Percentiles rank a stretch among this genome's conserved stretches.
Evolutionary conservation across 2,797 vertebrate genomes (phyloP).

Genomic region (Pygocentrus nattereri): DNA sequence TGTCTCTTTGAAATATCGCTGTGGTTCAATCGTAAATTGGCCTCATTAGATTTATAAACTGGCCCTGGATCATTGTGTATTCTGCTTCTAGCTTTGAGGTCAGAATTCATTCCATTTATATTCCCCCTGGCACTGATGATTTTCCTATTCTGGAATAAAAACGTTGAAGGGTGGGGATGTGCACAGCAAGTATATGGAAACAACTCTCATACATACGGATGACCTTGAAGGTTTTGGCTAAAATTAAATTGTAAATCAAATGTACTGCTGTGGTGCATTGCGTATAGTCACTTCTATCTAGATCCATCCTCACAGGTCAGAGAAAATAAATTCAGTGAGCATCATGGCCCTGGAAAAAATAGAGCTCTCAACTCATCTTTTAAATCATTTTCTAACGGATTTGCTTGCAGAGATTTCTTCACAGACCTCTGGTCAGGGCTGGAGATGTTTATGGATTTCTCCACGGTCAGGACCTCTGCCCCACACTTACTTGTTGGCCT

Average conservation of each 20-base stretch:
- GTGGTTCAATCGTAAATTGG: not conserved
- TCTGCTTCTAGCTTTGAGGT: constrained; percentile 3
- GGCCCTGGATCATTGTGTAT: constrained; percentile 1
- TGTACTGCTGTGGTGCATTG: not conserved
- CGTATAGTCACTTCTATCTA: not conserved
- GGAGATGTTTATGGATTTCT: not conserved
- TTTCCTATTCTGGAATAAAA: constrained; percentile 12
- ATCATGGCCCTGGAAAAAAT: constrained; percentile 6
- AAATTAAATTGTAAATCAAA: constrained; percentile 8
- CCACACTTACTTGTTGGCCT: constrained; percentile 75
- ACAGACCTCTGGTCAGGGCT: not conserved
- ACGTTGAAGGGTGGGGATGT: not conserved
- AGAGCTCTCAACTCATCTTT: not conserved
- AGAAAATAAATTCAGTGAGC: not conserved
- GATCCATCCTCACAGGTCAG: not conserved
- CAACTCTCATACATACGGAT: not conserved
- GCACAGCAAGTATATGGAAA: not conserved
- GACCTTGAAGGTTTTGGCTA: not conserved
- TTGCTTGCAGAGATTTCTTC: constrained; percentile 17
- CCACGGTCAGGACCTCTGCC: not conserved
- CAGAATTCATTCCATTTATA: not conserved
- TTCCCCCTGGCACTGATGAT: not conserved
- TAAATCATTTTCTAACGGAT: not conserved
- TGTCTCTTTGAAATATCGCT: constrained; percentile 28
- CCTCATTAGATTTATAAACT: constrained; percentile 13